These are phyloP conservation scores for Drosophila neonasuta DNA, from an alignment of 2,888 invertebrate genomes.

Conservation along the genomic window DNA sequence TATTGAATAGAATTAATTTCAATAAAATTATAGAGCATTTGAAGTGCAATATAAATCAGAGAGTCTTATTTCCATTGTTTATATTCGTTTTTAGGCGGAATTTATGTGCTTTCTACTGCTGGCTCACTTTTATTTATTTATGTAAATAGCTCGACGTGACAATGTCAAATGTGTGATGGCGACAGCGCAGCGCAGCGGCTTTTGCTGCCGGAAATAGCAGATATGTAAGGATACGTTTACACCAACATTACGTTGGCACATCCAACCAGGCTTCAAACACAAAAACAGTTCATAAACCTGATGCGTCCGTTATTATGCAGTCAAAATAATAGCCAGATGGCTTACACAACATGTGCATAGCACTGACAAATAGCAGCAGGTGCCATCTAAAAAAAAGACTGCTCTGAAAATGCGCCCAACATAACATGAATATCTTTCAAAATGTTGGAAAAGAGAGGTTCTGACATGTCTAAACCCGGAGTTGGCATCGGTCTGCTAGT, in stretches of 20 bases:
- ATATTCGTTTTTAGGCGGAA: slow-evolving; percentile 46
- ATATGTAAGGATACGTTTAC: slow-evolving; percentile 12
- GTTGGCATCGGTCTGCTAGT: slow-evolving; percentile 37
- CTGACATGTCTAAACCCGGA: slow-evolving; percentile 49
- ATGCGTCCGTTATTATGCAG: slow-evolving; percentile 54
- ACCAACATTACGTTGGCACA: not conserved
- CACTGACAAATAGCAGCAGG: slow-evolving; percentile 67
- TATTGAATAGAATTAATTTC: too few relatives aligned
- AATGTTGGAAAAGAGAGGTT: slow-evolving; percentile 30
- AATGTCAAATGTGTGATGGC: slow-evolving; percentile 62
- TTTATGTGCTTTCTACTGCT: slow-evolving; percentile 54
- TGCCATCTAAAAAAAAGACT: slow-evolving; percentile 40
- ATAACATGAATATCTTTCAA: slow-evolving; percentile 39
- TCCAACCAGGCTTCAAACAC: slow-evolving; percentile 24
- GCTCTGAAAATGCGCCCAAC: slow-evolving; percentile 24
- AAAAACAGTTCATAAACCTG: slow-evolving; percentile 55
- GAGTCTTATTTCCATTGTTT: slow-evolving; percentile 14
- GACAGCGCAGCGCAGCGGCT: slow-evolving; percentile 10
- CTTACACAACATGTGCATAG: slow-evolving; percentile 4
- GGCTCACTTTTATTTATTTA: slow-evolving; percentile 57
- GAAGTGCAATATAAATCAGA: not conserved
- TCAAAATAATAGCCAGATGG: slow-evolving; percentile 40
- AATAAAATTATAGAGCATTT: slow-evolving; percentile 17
- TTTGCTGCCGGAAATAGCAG: slow-evolving; percentile 44
- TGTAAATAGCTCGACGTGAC: slow-evolving; percentile 71